Conservation (phyloP, 2,113 vertebrate genomes). For the Oryzias celebensis region DNA sequence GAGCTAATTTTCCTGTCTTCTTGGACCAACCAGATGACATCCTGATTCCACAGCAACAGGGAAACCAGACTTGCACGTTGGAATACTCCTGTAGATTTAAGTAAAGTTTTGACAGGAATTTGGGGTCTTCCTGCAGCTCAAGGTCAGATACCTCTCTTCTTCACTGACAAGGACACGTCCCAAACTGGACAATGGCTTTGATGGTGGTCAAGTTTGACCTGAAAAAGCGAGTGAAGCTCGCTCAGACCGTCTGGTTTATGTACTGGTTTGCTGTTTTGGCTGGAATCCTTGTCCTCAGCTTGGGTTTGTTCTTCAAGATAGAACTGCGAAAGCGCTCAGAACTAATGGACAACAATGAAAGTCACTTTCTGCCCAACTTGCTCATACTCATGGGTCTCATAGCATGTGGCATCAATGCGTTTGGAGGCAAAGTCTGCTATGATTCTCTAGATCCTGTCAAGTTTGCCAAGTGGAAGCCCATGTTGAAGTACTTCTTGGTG, state of each 20-base stretch:
- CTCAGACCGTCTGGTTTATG: conserved; percentile 95
- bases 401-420: conserved; percentile 84
- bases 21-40: conserved; percentile 41
- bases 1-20: conserved; percentile 52
- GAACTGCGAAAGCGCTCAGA: conserved; percentile 95
- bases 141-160: conserved; percentile 3
- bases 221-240: conserved; percentile 94
- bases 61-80: conserved; percentile 14
- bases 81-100: conserved; percentile 6
- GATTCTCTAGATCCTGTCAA: conserved; percentile 92
- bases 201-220: conserved; percentile 91
- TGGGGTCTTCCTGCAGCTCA: conserved; percentile 1
- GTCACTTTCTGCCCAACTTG: conserved; percentile 95
- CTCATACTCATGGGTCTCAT: conserved; percentile 87
- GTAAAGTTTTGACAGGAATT: conserved; percentile 1
- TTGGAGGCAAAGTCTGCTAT: conserved; percentile 95
- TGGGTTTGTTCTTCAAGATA: conserved; percentile 95
- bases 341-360: conserved; percentile 95
- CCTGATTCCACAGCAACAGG: conserved; percentile 17
- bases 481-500: conserved; percentile 86
- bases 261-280: conserved; percentile 96
- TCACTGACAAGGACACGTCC: conserved; percentile 21
- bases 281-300: conserved; percentile 87
- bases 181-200: conserved; percentile 83
- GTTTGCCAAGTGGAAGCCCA: conserved; percentile 87